Evolutionary conservation across 2,888 invertebrate genomes (phyloP).

Genomic region (Tuta absoluta): DNA sequence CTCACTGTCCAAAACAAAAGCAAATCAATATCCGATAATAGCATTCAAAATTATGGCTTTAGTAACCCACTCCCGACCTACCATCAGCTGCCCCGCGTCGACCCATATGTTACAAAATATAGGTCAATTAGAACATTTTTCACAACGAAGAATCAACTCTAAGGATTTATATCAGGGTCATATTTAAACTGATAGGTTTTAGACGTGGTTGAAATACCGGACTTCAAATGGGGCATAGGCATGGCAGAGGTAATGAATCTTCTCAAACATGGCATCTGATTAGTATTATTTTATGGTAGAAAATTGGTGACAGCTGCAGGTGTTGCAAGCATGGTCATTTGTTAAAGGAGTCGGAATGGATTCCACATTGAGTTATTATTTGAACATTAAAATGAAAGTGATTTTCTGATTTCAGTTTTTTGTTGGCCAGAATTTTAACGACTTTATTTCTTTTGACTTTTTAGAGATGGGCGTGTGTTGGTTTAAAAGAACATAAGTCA

Average conservation of each 20-base stretch:
- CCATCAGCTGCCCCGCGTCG: conserved; percentile 67
- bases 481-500: not conserved
- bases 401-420: conserved; percentile 37
- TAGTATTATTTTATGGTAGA: conserved; percentile 58
- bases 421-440: conserved; percentile 27
- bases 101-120: conserved; percentile 72
- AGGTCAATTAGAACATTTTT: conserved; percentile 60
- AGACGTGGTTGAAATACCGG: conserved; percentile 39
- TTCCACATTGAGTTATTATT: conserved; percentile 64
- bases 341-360: conserved; percentile 47
- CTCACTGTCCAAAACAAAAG: conserved; percentile 63
- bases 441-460: conserved; percentile 28
- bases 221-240: conserved; percentile 49
- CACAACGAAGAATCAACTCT: conserved; percentile 40
- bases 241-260: conserved; percentile 65
- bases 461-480: not conserved
- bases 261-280: conserved; percentile 60
- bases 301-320: conserved; percentile 65
- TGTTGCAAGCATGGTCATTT: conserved; percentile 51
- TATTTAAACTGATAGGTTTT: conserved; percentile 34
- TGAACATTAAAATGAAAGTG: conserved; percentile 48
- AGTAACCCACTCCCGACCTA: conserved; percentile 68
- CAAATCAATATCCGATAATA: conserved; percentile 69
- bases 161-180: conserved; percentile 33
- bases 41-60: conserved; percentile 65